Base-by-base conservation (phyloP, 2,113 vertebrate species). In the Passer domesticus region DNA sequence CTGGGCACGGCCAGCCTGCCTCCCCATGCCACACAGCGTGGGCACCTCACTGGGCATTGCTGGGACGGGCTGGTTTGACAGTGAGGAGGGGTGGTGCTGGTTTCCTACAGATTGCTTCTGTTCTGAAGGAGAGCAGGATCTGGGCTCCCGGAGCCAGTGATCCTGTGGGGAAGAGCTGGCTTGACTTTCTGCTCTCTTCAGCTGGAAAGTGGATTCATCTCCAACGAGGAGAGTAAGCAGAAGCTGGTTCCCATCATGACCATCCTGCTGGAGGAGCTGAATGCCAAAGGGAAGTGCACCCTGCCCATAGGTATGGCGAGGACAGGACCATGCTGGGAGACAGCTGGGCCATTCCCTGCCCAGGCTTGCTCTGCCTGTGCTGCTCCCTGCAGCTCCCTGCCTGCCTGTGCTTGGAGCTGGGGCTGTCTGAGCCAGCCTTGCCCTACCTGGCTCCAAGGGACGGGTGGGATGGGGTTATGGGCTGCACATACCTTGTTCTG, bases 121-220 rank as follows among this genome's bases (percentile, higher is more conserved):
- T 63, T 47, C 43, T 46, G 13, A 49, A 49, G 24, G 37, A 56
- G 15, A 28, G 1, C 0, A 2, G 31, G n/a, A 83, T 35, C 22
- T 2, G 4, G 0, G 53, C 43, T 85, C 19, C 33, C 72, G 0
- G 28, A 30, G 24, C 9, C 1, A 0, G 5, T 39, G 50, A 23
- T 69, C 25, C 13, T 10, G 2, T 6, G 9, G 35, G 58, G n/a
- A 50, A n/a, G 28, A 78, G 27, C 47, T 95, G 39, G 70, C 27
- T 37, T 2, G 0, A 6, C n/a, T 74, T 33, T 94, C 35, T 91
- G 78, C 64, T 93, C 33, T 95, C 92, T 92, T 30, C 94, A 99
- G 99, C 98, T 99, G 91, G 99, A 99, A 96, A 99, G 98, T 33
- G 98, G 99, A 49, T 99, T 99, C 70, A 99, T 99, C 95, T 99